Base-by-base conservation (phyloP, 1,140 invertebrate genomes). In the Camponotus vicinus region DNA sequence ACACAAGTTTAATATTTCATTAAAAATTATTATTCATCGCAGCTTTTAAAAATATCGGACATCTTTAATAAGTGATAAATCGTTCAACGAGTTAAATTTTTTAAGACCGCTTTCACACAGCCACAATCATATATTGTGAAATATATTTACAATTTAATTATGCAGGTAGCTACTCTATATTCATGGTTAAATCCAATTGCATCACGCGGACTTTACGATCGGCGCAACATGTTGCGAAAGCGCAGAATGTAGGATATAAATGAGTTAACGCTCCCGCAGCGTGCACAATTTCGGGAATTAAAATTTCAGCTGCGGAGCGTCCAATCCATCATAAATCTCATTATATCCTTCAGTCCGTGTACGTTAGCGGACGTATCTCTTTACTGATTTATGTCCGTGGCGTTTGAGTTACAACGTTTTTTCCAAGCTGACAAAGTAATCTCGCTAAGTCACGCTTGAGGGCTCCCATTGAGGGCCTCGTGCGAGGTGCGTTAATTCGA, bases 391-490 rank as follows among this genome's bases (percentile, higher is more conserved):
- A 83, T 83, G 63, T 63, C 69, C 42, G 37, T 55, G 40, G 55
- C 52, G 55, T 83, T 63, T 61, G 79, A 61, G 55, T 75, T 75
- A 49, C 78, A 80, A 70, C 32, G 55, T 83, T 82, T 80, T 82
- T 57, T 42, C 55, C 79, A 27, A 61, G 55, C 69, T 83, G 79
- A 83, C 69, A 32, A 83, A 73, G 79, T 83, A 83, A 83, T 73
- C 79, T 83, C 69, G 57, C 79, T 75, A 83, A 83, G 79, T 83
- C 55, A 83, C 69, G 79, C 55, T 40, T 61, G 79, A 83, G 55
- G 63, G 79, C 61, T 55, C 52, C 70, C 76, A 88, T 88, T 86
- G 87, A 89, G n/a, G 18, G 78, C 40, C 45, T 55, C 64, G 63
- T 32, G 45, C 66, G 13, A 21, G 15, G 64, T n/a, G 57, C 55